phyloP scores from a whole-genome alignment of 1,140 invertebrate genomes.

The Metaphire vulgaris region DNA sequence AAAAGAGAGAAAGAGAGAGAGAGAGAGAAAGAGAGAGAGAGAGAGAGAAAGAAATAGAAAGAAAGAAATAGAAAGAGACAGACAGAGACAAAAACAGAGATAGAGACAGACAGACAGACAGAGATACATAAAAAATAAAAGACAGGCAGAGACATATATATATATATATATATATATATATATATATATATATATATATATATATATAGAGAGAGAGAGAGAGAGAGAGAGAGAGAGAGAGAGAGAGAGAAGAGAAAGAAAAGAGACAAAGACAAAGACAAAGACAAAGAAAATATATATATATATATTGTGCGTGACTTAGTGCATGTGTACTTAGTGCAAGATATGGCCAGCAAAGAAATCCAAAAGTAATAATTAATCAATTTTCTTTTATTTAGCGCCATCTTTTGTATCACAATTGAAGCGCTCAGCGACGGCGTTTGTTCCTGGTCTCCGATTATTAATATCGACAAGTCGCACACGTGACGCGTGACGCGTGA shows the following conservation, averaged over 20 bases:
- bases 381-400: too few species aligned
- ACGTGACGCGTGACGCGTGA: too few species aligned
- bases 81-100: not conserved
- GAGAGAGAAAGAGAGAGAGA: not conserved
- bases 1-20: not conserved
- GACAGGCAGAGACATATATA: not conserved
- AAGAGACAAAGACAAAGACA: not conserved
- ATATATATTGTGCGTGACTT: too few species aligned
- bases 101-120: not conserved
- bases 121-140: not conserved
- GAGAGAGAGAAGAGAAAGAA: not conserved
- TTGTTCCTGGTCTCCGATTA: too few species aligned
- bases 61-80: not conserved
- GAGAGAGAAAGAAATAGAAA: not conserved
- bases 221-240: conserved; percentile 1
- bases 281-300: not conserved
- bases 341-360: too few species aligned
- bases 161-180: not conserved
- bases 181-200: not conserved
- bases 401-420: too few species aligned
- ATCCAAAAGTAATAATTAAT: too few species aligned
- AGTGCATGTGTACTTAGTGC: too few species aligned
- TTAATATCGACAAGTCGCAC: too few species aligned
- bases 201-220: not conserved
- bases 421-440: too few species aligned